Evolutionary conservation across 2,888 invertebrate species (phyloP).

Genomic region (Eustalomyia histrio): DNA sequence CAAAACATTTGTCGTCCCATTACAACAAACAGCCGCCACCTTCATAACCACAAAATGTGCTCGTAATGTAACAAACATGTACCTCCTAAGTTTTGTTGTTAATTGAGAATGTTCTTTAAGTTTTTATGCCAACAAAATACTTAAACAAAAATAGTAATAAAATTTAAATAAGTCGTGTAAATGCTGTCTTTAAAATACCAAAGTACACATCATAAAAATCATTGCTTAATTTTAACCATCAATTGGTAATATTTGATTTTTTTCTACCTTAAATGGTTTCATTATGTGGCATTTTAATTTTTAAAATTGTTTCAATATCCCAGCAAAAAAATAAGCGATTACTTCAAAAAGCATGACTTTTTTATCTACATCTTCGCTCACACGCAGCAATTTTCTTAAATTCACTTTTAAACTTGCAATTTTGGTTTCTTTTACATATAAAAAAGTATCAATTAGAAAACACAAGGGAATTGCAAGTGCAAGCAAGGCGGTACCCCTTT

Average conservation of each 20-base stretch:
- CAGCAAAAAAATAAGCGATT: no score
- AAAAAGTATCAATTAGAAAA: no score
- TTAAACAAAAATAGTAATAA: slow-evolving; percentile 40
- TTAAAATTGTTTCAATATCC: no score
- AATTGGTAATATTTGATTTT: slow-evolving; percentile 1
- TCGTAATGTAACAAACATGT: neutral
- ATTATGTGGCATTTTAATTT: neutral
- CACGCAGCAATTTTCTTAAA: no score
- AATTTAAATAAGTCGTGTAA: slow-evolving; percentile 51
- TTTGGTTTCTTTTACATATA: no score
- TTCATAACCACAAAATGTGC: slow-evolving; percentile 36
- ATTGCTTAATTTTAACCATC: slow-evolving; percentile 38
- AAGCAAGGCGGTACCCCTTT: no score
- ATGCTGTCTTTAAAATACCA: slow-evolving; percentile 17
- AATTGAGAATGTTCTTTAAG: slow-evolving; percentile 40
- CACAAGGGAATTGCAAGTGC: no score
- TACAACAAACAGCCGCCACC: slow-evolving; percentile 16
- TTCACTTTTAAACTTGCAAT: no score
- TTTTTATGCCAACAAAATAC: slow-evolving; percentile 1
- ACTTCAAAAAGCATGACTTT: no score
- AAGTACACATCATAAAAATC: slow-evolving; percentile 44
- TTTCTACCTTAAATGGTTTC: neutral
- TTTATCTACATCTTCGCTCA: no score
- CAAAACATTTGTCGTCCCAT: neutral
- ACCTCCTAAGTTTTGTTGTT: neutral